phyloP scores from a whole-genome alignment of 2,797 vertebrate species.

The Zenarchopterus dispar region DNA sequence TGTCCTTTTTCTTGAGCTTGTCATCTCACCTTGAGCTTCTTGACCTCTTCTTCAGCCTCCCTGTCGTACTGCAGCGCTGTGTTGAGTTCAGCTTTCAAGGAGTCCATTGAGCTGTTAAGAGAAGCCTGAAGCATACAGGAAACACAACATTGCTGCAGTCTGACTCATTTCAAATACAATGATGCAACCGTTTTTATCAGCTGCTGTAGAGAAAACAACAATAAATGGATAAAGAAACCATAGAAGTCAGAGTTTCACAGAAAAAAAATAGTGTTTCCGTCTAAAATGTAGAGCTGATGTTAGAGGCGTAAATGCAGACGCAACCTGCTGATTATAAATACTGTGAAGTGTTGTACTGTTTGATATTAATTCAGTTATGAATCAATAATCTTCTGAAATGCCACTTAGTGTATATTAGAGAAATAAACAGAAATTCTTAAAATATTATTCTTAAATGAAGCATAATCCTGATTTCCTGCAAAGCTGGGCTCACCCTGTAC shows the following conservation, averaged over 20 bases:
- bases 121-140: slow-evolving; percentile 76
- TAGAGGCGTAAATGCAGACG: too few species aligned
- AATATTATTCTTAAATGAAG: not conserved
- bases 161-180: slow-evolving; percentile 7
- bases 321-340: too few species aligned
- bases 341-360: too few species aligned
- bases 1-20: not conserved
- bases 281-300: not conserved
- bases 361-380: too few species aligned
- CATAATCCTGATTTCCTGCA: not conserved
- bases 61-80: slow-evolving; percentile 85
- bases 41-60: slow-evolving; percentile 88
- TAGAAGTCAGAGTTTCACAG: not conserved
- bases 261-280: too few species aligned
- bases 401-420: too few species aligned
- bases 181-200: not conserved
- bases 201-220: not conserved
- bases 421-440: too few species aligned
- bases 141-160: slow-evolving; percentile 13
- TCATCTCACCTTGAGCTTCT: slow-evolving; percentile 87
- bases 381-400: too few species aligned
- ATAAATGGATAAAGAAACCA: not conserved
- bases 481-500: slow-evolving; percentile 83
- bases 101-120: slow-evolving; percentile 86
- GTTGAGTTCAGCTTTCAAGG: slow-evolving; percentile 86